Evolutionary conservation across 30 jellyfish, hydroid and myxozoan species (phyloP).

Genomic region (Hydractinia symbiolongicarpus): DNA sequence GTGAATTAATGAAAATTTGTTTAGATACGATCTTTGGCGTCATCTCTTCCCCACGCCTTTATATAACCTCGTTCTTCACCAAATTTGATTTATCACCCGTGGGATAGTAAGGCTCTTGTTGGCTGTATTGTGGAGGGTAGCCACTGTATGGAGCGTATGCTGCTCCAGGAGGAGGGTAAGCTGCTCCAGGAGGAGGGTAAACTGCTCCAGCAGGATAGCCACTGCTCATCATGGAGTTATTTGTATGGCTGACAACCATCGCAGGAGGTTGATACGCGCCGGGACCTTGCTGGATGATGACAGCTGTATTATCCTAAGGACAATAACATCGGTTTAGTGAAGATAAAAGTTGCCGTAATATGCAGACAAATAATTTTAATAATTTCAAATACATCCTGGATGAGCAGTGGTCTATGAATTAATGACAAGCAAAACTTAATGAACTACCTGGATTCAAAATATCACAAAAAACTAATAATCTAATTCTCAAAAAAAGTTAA

Average conservation of each 20-base stretch:
- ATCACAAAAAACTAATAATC: too few species aligned
- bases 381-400: too few species aligned
- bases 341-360: too few species aligned
- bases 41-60: not conserved
- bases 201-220: not conserved
- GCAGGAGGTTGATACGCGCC: slow-evolving; percentile 8
- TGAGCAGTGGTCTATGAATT: too few species aligned
- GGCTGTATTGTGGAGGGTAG: too few species aligned
- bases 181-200: not conserved
- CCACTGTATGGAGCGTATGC: too few species aligned
- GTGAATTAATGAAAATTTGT: too few species aligned
- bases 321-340: not conserved
- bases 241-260: slow-evolving; percentile 1
- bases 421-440: too few species aligned
- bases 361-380: too few species aligned
- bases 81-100: not conserved
- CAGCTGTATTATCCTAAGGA: not conserved
- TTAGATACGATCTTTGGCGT: too few species aligned
- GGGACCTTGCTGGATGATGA: not conserved
- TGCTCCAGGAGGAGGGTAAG: not conserved
- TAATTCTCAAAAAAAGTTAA: too few species aligned
- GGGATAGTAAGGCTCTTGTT: not conserved
- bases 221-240: not conserved
- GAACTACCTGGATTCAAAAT: too few species aligned
- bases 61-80: slow-evolving; percentile 8